Conservation (phyloP, 1,140 invertebrate genomes). For the Drosophila mojavensis region DNA sequence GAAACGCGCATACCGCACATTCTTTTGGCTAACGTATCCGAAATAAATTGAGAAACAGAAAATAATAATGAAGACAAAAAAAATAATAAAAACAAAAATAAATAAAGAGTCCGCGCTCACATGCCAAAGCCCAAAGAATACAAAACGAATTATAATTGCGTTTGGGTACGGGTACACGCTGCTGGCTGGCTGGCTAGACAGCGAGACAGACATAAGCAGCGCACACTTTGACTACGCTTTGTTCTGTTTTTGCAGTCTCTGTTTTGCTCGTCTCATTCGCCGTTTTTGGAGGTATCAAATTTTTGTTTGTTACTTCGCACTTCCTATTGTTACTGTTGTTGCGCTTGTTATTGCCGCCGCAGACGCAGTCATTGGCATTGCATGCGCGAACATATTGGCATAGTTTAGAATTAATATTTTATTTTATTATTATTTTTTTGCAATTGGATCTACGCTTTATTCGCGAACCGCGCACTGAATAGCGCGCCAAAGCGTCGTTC, state of each 20-base stretch:
- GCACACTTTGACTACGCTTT: constrained; percentile 32
- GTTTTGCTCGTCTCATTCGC: constrained; percentile 65
- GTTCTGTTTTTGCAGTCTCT: constrained; percentile 38
- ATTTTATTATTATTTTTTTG: constrained; percentile 2
- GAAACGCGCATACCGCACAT: constrained; percentile 57
- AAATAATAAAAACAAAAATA: too few relatives aligned
- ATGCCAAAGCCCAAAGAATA: constrained; percentile 55
- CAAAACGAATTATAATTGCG: constrained; percentile 4
- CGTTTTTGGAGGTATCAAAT: constrained; percentile 19
- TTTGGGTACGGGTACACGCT: neutral
- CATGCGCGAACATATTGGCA: constrained; percentile 6
- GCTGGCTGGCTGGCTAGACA: neutral
- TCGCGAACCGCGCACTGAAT: neutral
- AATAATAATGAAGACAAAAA: neutral
- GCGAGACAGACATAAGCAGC: constrained; percentile 4
- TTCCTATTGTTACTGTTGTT: constrained; percentile 18
- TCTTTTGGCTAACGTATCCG: constrained; percentile 50
- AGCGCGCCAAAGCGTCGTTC: constrained; percentile 19
- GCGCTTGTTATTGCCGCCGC: neutral
- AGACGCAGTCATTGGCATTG: constrained; percentile 1
- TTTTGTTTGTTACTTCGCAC: constrained; percentile 17
- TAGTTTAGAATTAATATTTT: constrained; percentile 9
- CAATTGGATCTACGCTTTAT: neutral
- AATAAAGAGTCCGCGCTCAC: constrained; percentile 26
- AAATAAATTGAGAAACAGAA: constrained; percentile 35